These are phyloP conservation scores for Periophthalmus magnuspinnatus DNA, from an alignment of 2,797 vertebrate genomes.

Conservation along the genomic window DNA sequence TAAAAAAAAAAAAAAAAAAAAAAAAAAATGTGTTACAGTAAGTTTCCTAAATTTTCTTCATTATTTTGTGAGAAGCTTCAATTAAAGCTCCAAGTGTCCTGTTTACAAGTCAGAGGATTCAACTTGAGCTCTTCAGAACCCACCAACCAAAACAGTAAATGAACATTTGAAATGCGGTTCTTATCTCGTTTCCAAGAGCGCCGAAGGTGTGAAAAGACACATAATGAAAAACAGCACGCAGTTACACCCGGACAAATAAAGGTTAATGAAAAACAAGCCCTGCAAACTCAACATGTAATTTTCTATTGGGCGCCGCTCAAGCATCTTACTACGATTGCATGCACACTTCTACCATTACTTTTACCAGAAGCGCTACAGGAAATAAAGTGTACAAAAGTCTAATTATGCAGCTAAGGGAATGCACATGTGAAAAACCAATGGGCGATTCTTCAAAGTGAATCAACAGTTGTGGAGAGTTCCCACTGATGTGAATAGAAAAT, in stretches of 20 bases:
- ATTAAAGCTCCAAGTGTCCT: conserved; percentile 4
- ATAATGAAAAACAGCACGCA: conserved; percentile 46
- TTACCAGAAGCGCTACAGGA: conserved; percentile 34
- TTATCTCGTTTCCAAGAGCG: conserved; percentile 20
- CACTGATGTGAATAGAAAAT: conserved; percentile 52
- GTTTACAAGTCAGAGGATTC: conserved; percentile 2
- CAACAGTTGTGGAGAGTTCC: conserved; percentile 58
- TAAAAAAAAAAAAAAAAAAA: too few species aligned
- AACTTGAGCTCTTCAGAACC: conserved; percentile 2
- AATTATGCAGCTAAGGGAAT: conserved; percentile 47
- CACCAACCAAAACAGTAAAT: conserved; percentile 24
- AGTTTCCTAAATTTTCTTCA: background rate
- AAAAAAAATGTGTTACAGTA: background rate
- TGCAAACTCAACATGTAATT: conserved; percentile 51
- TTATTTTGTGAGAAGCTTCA: conserved; percentile 9
- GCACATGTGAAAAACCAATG: conserved; percentile 34
- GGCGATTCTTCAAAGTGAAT: conserved; percentile 57
- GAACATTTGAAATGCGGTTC: conserved; percentile 34
- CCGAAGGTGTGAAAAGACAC: conserved; percentile 26
- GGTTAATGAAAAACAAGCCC: conserved; percentile 61
- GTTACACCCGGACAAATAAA: conserved; percentile 60
- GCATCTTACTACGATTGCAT: conserved; percentile 10
- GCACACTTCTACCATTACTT: conserved; percentile 6
- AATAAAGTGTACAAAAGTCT: conserved; percentile 37
- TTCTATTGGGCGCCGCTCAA: conserved; percentile 24